These are phyloP conservation scores for Mylabris phalerata DNA, from an alignment of 1,140 invertebrate genomes.

Conservation along the genomic window DNA sequence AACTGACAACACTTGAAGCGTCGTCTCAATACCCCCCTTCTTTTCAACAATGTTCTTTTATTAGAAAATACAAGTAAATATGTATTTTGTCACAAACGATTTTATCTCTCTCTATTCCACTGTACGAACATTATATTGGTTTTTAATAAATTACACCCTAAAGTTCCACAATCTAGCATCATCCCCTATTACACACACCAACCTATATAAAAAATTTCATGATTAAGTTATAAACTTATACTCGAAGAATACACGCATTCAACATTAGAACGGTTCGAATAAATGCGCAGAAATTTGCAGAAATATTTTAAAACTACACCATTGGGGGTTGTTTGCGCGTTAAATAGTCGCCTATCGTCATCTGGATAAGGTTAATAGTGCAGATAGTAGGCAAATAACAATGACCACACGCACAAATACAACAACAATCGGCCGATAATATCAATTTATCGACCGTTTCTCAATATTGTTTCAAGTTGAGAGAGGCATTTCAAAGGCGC, in stretches of 20 bases:
- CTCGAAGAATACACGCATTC: background rate
- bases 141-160: slow-evolving; percentile 3
- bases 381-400: background rate
- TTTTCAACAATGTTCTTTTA: slow-evolving; percentile 1
- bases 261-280: background rate
- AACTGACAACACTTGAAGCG: slow-evolving; percentile 3
- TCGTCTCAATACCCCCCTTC: background rate
- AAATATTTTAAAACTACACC: slow-evolving; percentile 6
- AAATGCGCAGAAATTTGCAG: background rate
- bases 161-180: too few relatives aligned
- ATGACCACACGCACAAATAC: slow-evolving; percentile 10
- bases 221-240: too few relatives aligned
- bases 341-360: slow-evolving; percentile 3
- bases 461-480: too few relatives aligned
- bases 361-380: slow-evolving; percentile 8
- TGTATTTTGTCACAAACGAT: slow-evolving; percentile 1
- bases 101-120: too few relatives aligned
- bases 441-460: slow-evolving; percentile 24
- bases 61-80: slow-evolving; percentile 8
- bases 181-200: too few relatives aligned
- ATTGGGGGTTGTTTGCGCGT: slow-evolving; percentile 11
- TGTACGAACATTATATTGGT: background rate
- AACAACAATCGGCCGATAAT: slow-evolving; percentile 8
- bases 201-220: too few relatives aligned
- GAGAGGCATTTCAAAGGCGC: too few relatives aligned